Percentiles rank a stretch among this genome's conserved stretches.
Conservation (phyloP, 2,797 vertebrate genomes). For the Naso thynnoides region DNA sequence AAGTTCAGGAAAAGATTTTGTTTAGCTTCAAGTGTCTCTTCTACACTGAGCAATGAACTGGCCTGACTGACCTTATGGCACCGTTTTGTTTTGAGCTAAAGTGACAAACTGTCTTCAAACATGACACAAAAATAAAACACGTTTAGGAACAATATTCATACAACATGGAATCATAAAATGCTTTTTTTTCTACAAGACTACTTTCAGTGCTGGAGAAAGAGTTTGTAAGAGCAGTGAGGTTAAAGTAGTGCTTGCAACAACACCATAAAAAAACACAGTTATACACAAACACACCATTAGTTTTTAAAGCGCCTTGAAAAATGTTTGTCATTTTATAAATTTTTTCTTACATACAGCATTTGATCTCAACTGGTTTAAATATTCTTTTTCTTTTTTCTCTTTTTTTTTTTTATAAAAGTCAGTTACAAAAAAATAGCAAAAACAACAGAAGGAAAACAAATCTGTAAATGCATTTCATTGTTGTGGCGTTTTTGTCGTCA, state of each 20-base stretch:
- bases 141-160: slow-evolving; percentile 49
- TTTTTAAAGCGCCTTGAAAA: slow-evolving; percentile 46
- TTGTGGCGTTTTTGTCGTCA: slow-evolving; percentile 30
- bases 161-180: slow-evolving; percentile 62
- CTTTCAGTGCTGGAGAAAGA: slow-evolving; percentile 67
- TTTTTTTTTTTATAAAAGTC: slow-evolving; percentile 63
- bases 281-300: slow-evolving; percentile 33
- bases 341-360: slow-evolving; percentile 50
- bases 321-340: slow-evolving; percentile 48
- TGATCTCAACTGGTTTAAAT: slow-evolving; percentile 57
- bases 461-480: slow-evolving; percentile 59
- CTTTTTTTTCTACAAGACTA: slow-evolving; percentile 55
- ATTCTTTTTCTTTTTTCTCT: too few species aligned
- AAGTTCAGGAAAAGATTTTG: background rate
- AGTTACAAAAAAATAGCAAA: slow-evolving; percentile 45
- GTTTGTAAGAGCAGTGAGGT: slow-evolving; percentile 69
- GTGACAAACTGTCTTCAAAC: slow-evolving; percentile 61
- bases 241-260: slow-evolving; percentile 71
- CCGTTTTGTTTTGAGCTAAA: slow-evolving; percentile 60
- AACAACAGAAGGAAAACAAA: slow-evolving; percentile 35
- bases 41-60: slow-evolving; percentile 25
- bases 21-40: slow-evolving; percentile 3
- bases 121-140: slow-evolving; percentile 47
- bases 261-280: slow-evolving; percentile 53
- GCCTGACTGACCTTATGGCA: slow-evolving; percentile 64